Base-by-base conservation (phyloP, 2,113 vertebrate species). In the Smithornis capensis region DNA sequence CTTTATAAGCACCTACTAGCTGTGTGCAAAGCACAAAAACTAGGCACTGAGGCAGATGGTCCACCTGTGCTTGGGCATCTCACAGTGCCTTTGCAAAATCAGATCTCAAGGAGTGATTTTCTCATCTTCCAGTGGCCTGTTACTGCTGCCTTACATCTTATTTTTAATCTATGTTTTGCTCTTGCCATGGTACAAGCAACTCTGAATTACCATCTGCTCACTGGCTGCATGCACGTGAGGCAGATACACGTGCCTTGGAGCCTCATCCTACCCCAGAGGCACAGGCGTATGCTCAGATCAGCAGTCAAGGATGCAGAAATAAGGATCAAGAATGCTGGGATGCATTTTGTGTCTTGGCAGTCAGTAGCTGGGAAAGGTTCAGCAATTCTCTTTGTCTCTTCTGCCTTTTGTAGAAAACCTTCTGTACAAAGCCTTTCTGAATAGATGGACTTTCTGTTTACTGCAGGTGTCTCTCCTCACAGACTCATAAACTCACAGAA, bases 251-350 rank as follows among this genome's bases (percentile, higher is more conserved):
- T 59, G 47, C 19, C 23, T 31, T 8, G 1, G 53, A 0, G 2
- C 19, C 15, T 76, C 33, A n/a, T n/a, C 33, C 63, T 1, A 0
- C 12, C 9, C 31, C 44, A 22, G 74, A 55, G 24, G 8, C 42
- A 55, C 1, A 1, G 25, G 28, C 0, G 0, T 14, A 8, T 0
- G 0, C n/a, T 40, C 33, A 42, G 55, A 29, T 19, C 42, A 37
- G 28, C 3, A 3, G 9, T 4, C 0, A 0, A n/a, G 55, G 42
- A 10, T 24, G n/a, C 3, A 2, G n/a, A 78, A 87, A 18, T 4
- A 0, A n/a, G 19, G 14, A 38, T 59, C 27, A 50, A 37, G 37
- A 38, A n/a, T 19, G 5, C n/a, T 33, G 21, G 23, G 40, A 57
- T 33, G 10, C 12, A 4, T 85, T 85, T 62, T 0, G 0, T 33